Base-by-base conservation (phyloP, 2,113 vertebrate genomes). In the Leiothrix lutea region DNA sequence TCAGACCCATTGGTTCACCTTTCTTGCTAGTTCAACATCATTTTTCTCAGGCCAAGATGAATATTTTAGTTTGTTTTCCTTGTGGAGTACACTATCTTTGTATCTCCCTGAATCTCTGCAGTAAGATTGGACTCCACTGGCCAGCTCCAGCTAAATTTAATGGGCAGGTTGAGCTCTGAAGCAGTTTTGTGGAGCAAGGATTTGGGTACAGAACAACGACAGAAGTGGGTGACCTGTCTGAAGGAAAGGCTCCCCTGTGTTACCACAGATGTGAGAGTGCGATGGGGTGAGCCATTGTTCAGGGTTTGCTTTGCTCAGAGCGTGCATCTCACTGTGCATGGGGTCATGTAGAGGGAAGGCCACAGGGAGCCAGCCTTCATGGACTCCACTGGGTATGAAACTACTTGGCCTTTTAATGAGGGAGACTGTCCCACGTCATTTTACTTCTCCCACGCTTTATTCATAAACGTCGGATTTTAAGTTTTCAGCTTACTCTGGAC, bases 251-350 rank as follows among this genome's bases (percentile, higher is more conserved):
- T 82, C 0, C 0, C 26, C 51, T 1, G 0, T 64, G 44, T 62
- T 87, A 25, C 5, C 29, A 18, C 17, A 50, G 53, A 50, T 80
- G 58, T n/a, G 58, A 84, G 45, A 77, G 53, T 10, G 5, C 2
- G 1, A 12, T 16, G 40, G 35, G 26, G 20, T 1, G 5, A 80
- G 66, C 62, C 1, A 0, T 14, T 50, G 47, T 0, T 3, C 47
- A 33, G 56, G 33, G 16, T 8, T 58, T 8, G 57, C 35, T 71
- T 38, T 71, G 21, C 47, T 85, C 60, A 56, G 38, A 70, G 38
- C 0, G 0, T 29, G 40, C 2, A 2, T 57, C 31, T 45, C 45
- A 4, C n/a, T 23, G 19, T 67, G 45, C 16, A 2, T 35, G 42
- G 17, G 20, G 12, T 58, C 44, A 38, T 12, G 47, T 36, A 56